Percentiles rank a stretch among this genome's conserved stretches.
These are phyloP conservation scores for Volucella inanis DNA, from an alignment of 2,888 invertebrate genomes.

Conservation along the genomic window DNA sequence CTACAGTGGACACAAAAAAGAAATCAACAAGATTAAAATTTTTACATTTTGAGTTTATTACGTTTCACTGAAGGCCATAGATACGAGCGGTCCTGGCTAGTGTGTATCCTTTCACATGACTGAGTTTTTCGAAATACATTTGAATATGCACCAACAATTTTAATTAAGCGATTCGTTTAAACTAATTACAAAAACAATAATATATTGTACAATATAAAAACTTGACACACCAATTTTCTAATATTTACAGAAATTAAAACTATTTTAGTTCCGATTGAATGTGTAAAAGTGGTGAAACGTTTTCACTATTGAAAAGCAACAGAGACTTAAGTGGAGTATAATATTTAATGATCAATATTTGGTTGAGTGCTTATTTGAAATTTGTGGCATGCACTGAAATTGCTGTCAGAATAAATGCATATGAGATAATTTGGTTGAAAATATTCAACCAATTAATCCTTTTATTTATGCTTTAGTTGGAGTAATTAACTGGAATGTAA, in stretches of 20 bases:
- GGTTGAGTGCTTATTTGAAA: conserved; percentile 28
- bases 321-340: background rate
- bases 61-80: background rate
- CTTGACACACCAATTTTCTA: too few relatives aligned
- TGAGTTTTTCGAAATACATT: conserved; percentile 4
- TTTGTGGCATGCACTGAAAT: conserved; percentile 16
- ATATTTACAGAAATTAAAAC: too few relatives aligned
- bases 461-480: conserved; percentile 26
- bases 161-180: conserved; percentile 52
- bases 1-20: background rate
- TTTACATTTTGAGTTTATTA: conserved; percentile 52
- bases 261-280: too few relatives aligned
- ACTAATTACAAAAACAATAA: conserved; percentile 37
- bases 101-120: conserved; percentile 24
- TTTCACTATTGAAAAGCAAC: conserved; percentile 30
- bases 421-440: conserved; percentile 18
- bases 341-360: conserved; percentile 34
- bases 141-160: background rate
- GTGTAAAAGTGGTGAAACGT: background rate
- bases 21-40: conserved; percentile 15
- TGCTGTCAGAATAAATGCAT: background rate
- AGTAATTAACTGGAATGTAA: background rate
- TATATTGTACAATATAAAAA: background rate
- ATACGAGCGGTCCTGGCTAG: background rate
- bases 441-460: conserved; percentile 37